phyloP scores from a whole-genome alignment of 2,888 invertebrate genomes.

The Teleogryllus oceanicus region DNA sequence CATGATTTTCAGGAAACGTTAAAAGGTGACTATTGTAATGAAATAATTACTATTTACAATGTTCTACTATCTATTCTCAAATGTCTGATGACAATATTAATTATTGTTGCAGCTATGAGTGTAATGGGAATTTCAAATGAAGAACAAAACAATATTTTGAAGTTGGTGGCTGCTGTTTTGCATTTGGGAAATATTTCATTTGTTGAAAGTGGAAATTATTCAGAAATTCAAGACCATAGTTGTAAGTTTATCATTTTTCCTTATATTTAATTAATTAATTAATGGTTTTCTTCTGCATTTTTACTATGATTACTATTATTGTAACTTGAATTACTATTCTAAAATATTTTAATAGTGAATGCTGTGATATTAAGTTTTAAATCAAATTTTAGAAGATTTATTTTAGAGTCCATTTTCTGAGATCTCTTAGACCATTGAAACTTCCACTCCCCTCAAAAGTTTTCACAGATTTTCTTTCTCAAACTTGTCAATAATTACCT shows the following conservation, averaged over 20 bases:
- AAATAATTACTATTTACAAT: too few species aligned
- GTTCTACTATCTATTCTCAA: too few species aligned
- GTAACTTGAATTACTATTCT: too few species aligned
- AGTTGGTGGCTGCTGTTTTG: constrained; percentile 58
- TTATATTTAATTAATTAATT: neutral
- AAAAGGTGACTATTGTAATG: constrained; percentile 44
- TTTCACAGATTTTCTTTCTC: too few species aligned
- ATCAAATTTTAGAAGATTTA: too few species aligned
- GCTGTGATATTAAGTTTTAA: too few species aligned
- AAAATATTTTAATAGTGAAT: too few species aligned
- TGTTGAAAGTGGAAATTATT: constrained; percentile 54
- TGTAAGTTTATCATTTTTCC: constrained; percentile 49
- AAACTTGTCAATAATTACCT: too few species aligned
- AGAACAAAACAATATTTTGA: constrained; percentile 54
- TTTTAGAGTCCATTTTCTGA: too few species aligned
- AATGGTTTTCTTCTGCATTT: neutral
- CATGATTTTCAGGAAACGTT: constrained; percentile 63
- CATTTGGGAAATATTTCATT: constrained; percentile 63
- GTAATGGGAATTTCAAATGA: constrained; percentile 58
- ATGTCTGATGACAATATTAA: constrained; percentile 3
- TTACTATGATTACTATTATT: too few species aligned
- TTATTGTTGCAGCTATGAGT: constrained; percentile 52
- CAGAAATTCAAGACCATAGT: constrained; percentile 54
- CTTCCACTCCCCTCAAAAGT: too few species aligned
- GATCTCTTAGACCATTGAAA: too few species aligned